phyloP scores from a whole-genome alignment of 2,888 invertebrate species.

The Sarcophaga carnaria region DNA sequence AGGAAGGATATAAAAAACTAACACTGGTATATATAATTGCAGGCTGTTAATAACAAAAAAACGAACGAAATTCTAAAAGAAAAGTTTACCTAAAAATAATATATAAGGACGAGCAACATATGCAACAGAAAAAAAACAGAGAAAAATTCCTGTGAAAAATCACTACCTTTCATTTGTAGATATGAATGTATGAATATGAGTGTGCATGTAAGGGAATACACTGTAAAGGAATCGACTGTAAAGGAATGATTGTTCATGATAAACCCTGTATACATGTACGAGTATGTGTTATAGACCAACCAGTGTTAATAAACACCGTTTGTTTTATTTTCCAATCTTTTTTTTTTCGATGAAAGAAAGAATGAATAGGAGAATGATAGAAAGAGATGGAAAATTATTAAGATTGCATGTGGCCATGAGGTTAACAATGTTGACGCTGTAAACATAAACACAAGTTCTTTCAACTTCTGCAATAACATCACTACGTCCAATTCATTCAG shows the following conservation, averaged over 20 bases:
- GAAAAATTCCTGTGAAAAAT: too few relatives aligned
- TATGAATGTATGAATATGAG: too few relatives aligned
- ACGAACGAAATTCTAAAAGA: neutral
- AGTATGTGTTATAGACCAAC: too few relatives aligned
- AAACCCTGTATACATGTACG: too few relatives aligned
- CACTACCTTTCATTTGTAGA: too few relatives aligned
- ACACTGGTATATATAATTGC: neutral
- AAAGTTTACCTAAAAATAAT: neutral
- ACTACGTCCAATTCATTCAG: too few relatives aligned
- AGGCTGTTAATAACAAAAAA: neutral
- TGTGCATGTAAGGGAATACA: neutral
- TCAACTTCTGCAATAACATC: neutral
- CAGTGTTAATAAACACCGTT: too few relatives aligned
- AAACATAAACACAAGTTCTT: conserved; percentile 44
- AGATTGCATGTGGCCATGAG: conserved; percentile 65
- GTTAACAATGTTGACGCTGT: conserved; percentile 61
- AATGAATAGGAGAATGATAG: too few relatives aligned
- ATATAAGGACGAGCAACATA: neutral
- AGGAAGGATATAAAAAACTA: neutral
- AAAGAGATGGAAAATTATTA: conserved; percentile 16
- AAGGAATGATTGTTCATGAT: too few relatives aligned
- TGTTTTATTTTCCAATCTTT: too few relatives aligned
- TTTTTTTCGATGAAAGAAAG: neutral
- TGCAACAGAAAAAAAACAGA: too few relatives aligned
- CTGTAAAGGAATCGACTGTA: too few relatives aligned